Base-by-base conservation (phyloP, 2,888 invertebrate genomes). In the Marronus borbonicus region DNA sequence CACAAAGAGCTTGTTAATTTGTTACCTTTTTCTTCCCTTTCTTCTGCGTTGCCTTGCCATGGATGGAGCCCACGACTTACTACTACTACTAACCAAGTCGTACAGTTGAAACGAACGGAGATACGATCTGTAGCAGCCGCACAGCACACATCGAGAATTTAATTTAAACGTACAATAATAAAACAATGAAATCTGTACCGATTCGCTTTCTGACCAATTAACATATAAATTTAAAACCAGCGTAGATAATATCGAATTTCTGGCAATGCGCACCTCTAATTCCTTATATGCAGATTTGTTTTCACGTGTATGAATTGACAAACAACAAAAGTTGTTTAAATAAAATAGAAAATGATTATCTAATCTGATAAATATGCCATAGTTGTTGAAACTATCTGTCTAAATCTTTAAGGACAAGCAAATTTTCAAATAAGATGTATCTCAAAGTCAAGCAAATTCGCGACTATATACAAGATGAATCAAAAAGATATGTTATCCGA, bases 1-100 rank as follows among this genome's bases (percentile, higher is more conserved):
- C 82, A 82, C 83, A 83, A 83, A 83, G 83, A 82, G 81, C 83
- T 83, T 83, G 83, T 83, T 83, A 83, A 83, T 83, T 83, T 81
- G 83, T 80, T 78, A 78, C 77, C 78, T 82, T 81, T 83, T 83
- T 78, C 36, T 76, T 82, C 44, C 10, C 12, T 12, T 44, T 44
- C 44, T 44, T 44, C 12, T 12, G 44, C 44, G 8, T 44, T 44
- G 62, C 28, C 14, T 5, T 24, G 31, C 28, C 28, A 14, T 44
- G 31, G 31, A 62, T 75, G 78, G 79, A 79, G 68, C 79, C 82
- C 82, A 82, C 81, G 82, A 80, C 81, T 49, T 77, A 77, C 78
- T 10, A 68, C 49, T 12, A 66, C 55, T 8, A 8, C 55, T n/a
- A 20, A 20, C 55, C 44, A 12, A 8, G 44, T 12, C 44, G 44